Evolutionary conservation across 2,888 invertebrate species (phyloP).

Genomic region (Zygaena filipendulae): DNA sequence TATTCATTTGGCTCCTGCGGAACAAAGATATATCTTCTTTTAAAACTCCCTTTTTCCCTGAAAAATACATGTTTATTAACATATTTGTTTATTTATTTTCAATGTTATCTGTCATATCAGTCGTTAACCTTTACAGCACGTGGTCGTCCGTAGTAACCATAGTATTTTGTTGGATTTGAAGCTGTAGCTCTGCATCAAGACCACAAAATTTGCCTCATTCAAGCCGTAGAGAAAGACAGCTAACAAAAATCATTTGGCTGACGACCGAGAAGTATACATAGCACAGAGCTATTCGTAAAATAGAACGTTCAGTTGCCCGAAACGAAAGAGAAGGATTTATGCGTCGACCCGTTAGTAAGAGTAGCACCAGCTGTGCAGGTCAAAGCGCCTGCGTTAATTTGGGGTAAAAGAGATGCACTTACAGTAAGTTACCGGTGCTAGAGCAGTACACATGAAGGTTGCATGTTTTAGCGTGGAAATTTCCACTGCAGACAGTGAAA

Average conservation of each 20-base stretch:
- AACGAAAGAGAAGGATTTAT: conserved; percentile 44
- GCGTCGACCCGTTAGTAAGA: conserved; percentile 25
- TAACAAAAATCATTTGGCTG: conserved; percentile 63
- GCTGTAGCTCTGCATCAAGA: conserved; percentile 64
- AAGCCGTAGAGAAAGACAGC: conserved; percentile 68
- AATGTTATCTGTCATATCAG: conserved; percentile 58
- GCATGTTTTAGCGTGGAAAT: conserved; percentile 64
- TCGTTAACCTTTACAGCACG: conserved; percentile 60
- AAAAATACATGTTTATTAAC: no score
- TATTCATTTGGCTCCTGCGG: no score
- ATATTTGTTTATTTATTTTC: conserved; percentile 60
- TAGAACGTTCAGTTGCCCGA: conserved; percentile 52
- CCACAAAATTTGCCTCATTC: conserved; percentile 62
- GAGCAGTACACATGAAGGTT: conserved; percentile 46
- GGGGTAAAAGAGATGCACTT: conserved; percentile 36
- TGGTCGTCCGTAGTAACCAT: conserved; percentile 45
- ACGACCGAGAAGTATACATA: conserved; percentile 69
- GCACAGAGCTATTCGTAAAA: conserved; percentile 67
- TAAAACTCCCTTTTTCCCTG: no score
- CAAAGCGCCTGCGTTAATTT: conserved; percentile 60
- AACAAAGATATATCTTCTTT: no score
- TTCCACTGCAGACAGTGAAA: conserved; percentile 68
- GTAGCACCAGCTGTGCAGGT: conserved; percentile 43
- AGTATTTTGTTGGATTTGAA: conserved; percentile 64
- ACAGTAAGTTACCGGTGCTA: conserved; percentile 26